Percentiles rank a stretch among this genome's conserved stretches.
Conservation (phyloP, 2,797 vertebrate genomes). For the Myoxocephalus aenaeus region DNA sequence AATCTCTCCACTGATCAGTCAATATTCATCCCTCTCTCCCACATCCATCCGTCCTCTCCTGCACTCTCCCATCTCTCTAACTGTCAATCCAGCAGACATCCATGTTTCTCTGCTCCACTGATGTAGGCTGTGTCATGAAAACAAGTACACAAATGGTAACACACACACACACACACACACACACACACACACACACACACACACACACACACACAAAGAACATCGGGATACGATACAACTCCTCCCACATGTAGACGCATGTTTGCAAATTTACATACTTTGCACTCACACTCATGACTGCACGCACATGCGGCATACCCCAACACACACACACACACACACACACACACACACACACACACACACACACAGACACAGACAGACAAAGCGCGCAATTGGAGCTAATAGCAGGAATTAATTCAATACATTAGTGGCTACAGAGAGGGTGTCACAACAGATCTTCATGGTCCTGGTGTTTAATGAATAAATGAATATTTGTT, state of each 20-base stretch:
- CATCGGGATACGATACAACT: slow-evolving; percentile 19
- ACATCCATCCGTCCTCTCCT: slow-evolving; percentile 78
- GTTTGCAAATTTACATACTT: slow-evolving; percentile 52
- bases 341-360: not conserved
- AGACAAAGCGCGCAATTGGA: slow-evolving; percentile 37
- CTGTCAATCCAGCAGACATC: slow-evolving; percentile 78
- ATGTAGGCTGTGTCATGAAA: slow-evolving; percentile 72
- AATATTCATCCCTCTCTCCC: slow-evolving; percentile 77
- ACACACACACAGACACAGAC: not conserved
- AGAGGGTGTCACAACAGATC: slow-evolving; percentile 81
- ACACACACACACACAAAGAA: slow-evolving; percentile 10
- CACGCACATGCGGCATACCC: not conserved
- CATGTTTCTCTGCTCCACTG: slow-evolving; percentile 62
- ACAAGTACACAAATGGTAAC: slow-evolving; percentile 57
- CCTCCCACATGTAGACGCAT: slow-evolving; percentile 46
- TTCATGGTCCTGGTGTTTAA: slow-evolving; percentile 80
- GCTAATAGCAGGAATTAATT: slow-evolving; percentile 84
- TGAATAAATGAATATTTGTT: slow-evolving; percentile 90
- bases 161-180: slow-evolving; percentile 21
- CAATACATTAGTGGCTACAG: slow-evolving; percentile 81
- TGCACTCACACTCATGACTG: slow-evolving; percentile 31
- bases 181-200: slow-evolving; percentile 17
- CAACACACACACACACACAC: not conserved
- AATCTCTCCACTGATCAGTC: slow-evolving; percentile 82
- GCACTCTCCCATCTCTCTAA: slow-evolving; percentile 79